Evolutionary conservation across 2,797 vertebrate genomes (phyloP), one percentile per base, ranked within the genome.

Genomic region (Rallus crepitans): DNA sequence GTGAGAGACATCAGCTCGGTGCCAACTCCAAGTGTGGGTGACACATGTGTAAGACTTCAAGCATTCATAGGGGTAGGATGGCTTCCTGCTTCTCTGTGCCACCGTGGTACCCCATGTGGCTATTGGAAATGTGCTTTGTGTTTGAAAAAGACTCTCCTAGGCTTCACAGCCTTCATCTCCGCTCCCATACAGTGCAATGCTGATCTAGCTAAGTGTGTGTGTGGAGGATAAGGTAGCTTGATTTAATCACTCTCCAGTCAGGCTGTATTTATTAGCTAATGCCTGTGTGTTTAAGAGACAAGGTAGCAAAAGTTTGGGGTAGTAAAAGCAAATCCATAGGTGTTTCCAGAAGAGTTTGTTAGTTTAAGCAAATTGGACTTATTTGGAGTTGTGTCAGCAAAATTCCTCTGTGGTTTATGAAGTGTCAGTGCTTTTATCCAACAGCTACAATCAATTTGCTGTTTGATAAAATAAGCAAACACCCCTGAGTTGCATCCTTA

Each of bases 401-500:
- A 91, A 94, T 82, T 91, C 81, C 80, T 82, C 70, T 48, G 94
- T 47, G 5, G 53, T 87, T 95, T 80, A 48, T 85, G 85, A 93
- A 93, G 81, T 88, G 72, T 75, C 80, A 85, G 64, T 92, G 89
- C 61, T 94, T 92, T 90, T 63, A 82, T 87, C 95, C 93, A 88
- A 52, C 85, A 93, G 94, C 92, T 95, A 82, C 91, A 86, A 94
- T 93, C 91, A 93, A 92, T 93, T 86, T 91, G 85, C 82, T 55
- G 64, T 78, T 83, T 91, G 89, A 88, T 90, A 90, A 95, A 95
- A 92, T 48, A 86, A 95, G 92, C 89, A 91, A 93, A 94, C 84
- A 63, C 92, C 89, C 87, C 61, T 0, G 8, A 92, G 89, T 59
- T 45, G 47, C 81, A 57, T 89, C 86, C 92, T 82, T 57, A 57